A percentile compares a stretch with the other conserved stretches of the same genome.
Evolutionary conservation across 2,113 vertebrate species (phyloP).

Genomic region (Gopherus evgoodei): DNA sequence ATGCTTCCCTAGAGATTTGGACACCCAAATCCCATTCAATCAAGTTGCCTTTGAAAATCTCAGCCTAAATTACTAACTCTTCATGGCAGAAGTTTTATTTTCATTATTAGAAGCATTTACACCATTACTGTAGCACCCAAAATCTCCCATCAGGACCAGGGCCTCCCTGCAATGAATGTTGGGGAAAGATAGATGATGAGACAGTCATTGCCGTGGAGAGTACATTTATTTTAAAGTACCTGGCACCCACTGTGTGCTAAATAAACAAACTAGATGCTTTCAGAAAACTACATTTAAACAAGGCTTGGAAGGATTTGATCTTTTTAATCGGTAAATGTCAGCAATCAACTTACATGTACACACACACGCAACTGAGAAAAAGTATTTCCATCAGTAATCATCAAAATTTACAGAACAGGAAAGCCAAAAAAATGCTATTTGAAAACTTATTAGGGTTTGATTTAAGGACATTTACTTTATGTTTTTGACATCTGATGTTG

Average conservation of each 20-base stretch:
- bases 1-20: not conserved
- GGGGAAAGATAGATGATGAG: not conserved
- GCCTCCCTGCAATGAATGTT: rapidly evolving
- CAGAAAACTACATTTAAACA: not conserved
- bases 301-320: not conserved
- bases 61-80: not conserved
- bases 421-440: not conserved
- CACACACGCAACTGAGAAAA: not conserved
- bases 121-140: not conserved
- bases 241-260: not conserved
- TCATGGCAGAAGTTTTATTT: not conserved
- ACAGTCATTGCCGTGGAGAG: not conserved
- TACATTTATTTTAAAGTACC: not conserved
- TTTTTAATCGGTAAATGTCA: not conserved
- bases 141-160: rapidly evolving
- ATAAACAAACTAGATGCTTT: not conserved
- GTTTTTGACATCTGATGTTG: not conserved
- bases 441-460: not conserved
- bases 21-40: not conserved
- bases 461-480: not conserved
- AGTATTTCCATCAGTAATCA: not conserved
- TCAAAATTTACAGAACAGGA: not conserved
- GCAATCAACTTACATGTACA: not conserved
- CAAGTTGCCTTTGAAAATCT: not conserved
- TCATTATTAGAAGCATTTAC: not conserved